Percentiles rank a stretch among this genome's conserved stretches.
Conservation (phyloP, 2,888 invertebrate species). For the Parnassius smintheus region DNA sequence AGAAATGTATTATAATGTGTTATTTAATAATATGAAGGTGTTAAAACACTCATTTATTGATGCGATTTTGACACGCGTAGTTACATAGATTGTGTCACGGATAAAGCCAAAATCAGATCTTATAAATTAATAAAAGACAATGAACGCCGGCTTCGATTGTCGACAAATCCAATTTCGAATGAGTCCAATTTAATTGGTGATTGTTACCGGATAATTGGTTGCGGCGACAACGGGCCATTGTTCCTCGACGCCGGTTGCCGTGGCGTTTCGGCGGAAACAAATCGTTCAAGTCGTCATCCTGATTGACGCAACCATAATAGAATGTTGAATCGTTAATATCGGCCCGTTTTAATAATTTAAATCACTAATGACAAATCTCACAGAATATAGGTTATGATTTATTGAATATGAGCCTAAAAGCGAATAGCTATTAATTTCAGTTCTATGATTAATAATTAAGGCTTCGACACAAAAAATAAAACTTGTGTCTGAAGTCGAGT, state of each 20-base stretch:
- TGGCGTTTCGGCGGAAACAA: constrained; percentile 22
- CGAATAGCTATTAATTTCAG: background rate
- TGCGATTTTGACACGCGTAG: background rate
- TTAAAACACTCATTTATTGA: no score
- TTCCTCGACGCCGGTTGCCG: constrained; percentile 11
- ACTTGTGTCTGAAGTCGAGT: no score
- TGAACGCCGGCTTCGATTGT: constrained; percentile 21
- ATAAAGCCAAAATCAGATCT: constrained; percentile 15
- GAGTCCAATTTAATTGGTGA: constrained; percentile 35
- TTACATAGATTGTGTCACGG: background rate
- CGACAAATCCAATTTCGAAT: constrained; percentile 29
- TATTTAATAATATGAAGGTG: no score
- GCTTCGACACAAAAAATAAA: no score
- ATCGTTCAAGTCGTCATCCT: constrained; percentile 18
- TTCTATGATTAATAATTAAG: no score
- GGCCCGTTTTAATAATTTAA: constrained; percentile 18
- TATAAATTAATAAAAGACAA: constrained; percentile 27
- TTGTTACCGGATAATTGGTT: constrained; percentile 36
- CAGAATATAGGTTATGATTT: constrained; percentile 16
- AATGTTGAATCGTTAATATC: constrained; percentile 18
- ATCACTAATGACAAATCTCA: constrained; percentile 10
- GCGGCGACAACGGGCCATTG: constrained; percentile 28
- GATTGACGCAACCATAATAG: constrained; percentile 21
- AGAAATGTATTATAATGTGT: no score
- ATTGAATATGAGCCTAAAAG: constrained; percentile 5